A percentile compares a stretch with the other conserved stretches of the same genome.
Conservation (phyloP, 2,113 vertebrate species). For the Tringa solitaria region DNA sequence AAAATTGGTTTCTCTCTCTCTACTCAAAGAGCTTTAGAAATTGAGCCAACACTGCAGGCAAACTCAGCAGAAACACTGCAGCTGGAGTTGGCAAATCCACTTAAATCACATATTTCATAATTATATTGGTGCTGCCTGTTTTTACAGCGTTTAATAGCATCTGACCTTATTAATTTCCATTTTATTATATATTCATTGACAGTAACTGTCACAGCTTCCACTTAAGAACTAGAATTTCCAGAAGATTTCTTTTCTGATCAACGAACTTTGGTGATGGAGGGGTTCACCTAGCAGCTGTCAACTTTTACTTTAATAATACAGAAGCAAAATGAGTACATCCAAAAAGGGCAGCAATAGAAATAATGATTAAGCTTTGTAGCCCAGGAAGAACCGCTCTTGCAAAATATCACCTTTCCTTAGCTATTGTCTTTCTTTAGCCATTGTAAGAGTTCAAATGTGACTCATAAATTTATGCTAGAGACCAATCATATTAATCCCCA, state of each 20-base stretch:
- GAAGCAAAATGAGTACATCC: not conserved
- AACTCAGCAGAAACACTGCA: not conserved
- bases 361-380: not conserved
- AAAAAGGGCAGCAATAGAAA: not conserved
- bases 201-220: not conserved
- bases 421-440: not conserved
- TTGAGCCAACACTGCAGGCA: not conserved
- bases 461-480: not conserved
- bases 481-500: not conserved
- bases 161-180: slow-evolving; percentile 33
- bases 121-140: not conserved
- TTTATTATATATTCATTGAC: slow-evolving; percentile 4
- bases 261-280: not conserved
- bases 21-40: not conserved
- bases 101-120: slow-evolving; percentile 33
- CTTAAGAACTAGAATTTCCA: not conserved
- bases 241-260: not conserved
- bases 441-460: not conserved
- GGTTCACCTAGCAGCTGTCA: not conserved
- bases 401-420: not conserved
- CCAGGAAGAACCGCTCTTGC: not conserved
- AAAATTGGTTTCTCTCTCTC: not conserved
- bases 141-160: slow-evolving; percentile 26
- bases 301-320: not conserved
- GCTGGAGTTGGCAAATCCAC: not conserved